These are phyloP conservation scores for Liodrosophila aerea DNA, from an alignment of 2,888 invertebrate genomes.

Conservation along the genomic window DNA sequence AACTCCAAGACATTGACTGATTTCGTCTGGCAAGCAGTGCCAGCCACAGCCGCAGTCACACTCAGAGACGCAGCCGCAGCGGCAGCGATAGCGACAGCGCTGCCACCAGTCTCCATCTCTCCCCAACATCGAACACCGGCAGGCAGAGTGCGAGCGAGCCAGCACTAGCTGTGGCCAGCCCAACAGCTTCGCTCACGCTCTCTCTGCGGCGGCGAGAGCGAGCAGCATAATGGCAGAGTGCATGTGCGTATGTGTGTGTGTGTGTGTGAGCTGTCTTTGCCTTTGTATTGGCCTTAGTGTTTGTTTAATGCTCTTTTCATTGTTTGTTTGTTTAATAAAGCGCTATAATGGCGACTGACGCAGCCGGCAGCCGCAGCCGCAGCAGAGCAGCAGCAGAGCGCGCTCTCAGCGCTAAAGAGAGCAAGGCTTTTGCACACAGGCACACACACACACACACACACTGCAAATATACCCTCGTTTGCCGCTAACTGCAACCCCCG, in stretches of 20 bases:
- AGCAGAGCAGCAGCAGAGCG: constrained; percentile 9
- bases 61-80: constrained; percentile 28
- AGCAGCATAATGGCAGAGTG: constrained; percentile 43
- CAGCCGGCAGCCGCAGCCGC: too few relatives aligned
- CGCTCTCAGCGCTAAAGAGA: constrained; percentile 9
- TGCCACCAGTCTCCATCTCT: constrained; percentile 46
- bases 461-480: constrained; percentile 47
- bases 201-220: constrained; percentile 37
- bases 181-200: constrained; percentile 24
- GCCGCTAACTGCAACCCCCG: not conserved
- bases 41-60: constrained; percentile 50
- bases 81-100: constrained; percentile 28
- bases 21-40: constrained; percentile 72
- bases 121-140: constrained; percentile 4
- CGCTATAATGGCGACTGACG: constrained; percentile 49
- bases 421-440: constrained; percentile 15
- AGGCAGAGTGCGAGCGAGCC: constrained; percentile 43
- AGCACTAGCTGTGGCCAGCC: constrained; percentile 18
- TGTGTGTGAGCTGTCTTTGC: constrained; percentile 13
- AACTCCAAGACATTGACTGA: constrained; percentile 80
- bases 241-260: constrained; percentile 7
- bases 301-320: constrained; percentile 55
- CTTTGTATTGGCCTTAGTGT: constrained; percentile 43
- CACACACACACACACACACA: constrained; percentile 10
- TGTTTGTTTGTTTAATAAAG: constrained; percentile 58